Percentiles rank a stretch among this genome's conserved stretches.
Evolutionary conservation across 2,113 vertebrate genomes (phyloP).

Genomic region (Nematolebias whitei): DNA sequence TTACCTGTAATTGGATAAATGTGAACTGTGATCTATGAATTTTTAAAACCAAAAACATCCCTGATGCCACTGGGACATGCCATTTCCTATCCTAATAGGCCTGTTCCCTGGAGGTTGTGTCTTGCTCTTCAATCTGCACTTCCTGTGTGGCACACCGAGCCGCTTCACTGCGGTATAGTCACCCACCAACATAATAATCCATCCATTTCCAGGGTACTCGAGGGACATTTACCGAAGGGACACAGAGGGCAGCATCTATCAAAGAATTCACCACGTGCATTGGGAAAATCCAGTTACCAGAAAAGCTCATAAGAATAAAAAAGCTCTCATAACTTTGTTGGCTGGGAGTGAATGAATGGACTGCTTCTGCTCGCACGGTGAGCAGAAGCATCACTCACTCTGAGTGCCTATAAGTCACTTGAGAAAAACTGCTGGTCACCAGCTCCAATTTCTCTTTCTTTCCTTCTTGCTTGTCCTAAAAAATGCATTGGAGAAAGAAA

Average conservation of each 20-base stretch:
- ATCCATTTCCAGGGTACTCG: conserved; percentile 69
- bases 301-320: conserved; percentile 77
- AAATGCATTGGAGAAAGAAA: conserved; percentile 53
- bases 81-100: conserved; percentile 38
- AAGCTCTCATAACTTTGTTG: conserved; percentile 73
- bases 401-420: conserved; percentile 75
- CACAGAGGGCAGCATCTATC: conserved; percentile 75
- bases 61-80: conserved; percentile 20
- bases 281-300: conserved; percentile 72
- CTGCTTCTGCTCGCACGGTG: conserved; percentile 42
- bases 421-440: conserved; percentile 70
- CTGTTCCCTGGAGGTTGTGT: conserved; percentile 41
- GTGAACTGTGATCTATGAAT: conserved; percentile 26
- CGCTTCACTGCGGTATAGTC: conserved; percentile 41
- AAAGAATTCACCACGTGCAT: conserved; percentile 70
- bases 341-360: conserved; percentile 68
- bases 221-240: conserved; percentile 71
- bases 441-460: conserved; percentile 66
- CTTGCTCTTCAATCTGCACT: conserved; percentile 47
- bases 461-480: conserved; percentile 51
- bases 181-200: conserved; percentile 70
- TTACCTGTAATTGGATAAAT: not conserved
- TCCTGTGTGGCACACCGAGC: conserved; percentile 60
- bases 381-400: conserved; percentile 69
- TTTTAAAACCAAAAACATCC: conserved; percentile 28